Base-by-base conservation (phyloP, 2,113 vertebrate genomes). In the Sinocyclocheilus rhinocerous region DNA sequence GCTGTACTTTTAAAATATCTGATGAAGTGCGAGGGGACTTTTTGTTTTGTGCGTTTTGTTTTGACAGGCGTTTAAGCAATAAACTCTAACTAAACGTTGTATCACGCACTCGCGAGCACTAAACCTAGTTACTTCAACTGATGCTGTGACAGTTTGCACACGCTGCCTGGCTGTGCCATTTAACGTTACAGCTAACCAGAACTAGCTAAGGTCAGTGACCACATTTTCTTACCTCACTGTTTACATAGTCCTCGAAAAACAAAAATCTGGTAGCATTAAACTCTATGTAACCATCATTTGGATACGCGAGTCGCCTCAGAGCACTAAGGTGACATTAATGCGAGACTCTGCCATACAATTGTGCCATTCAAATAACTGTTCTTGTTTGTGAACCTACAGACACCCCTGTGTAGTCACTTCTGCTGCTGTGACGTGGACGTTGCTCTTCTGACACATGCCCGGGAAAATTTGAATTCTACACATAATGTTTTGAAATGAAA, bases 251-350 rank as follows among this genome's bases (percentile, higher is more conserved):
- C 57, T 75, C 20, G 33, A 20, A 45, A 52, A 39, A 29, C 13
- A 9, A 20, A 12, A 26, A 22, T 18, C 33, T 29, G 36, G 24
- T 18, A 20, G 2, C 20, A 76, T 26, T 36, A 18, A 45, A 33
- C 6, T 50, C 13, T 77, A 85, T 65, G 88, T 89, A 36, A 89
- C 88, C 88, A 87, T 87, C 48, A 72, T 59, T 55, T 73, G 50
- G 18, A 15, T 6, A 33, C 3, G 48, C 4, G 48, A 29, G 16
- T 69, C 24, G 3, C n/a, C 3, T 39, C 20, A 10, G 18, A 39
- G 4, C 6, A 33, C 20, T 6, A 3, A 18, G 13, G 8, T 80
- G 6, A 15, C 26, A 61, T 59, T 79, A 20, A 13, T 6, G 7
- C 7, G 12, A 4, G n/a, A 24, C 11, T 50, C 2, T 33, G 1